Conservation (phyloP, 1,140 invertebrate genomes). For the Lepidurus packardi region DNA sequence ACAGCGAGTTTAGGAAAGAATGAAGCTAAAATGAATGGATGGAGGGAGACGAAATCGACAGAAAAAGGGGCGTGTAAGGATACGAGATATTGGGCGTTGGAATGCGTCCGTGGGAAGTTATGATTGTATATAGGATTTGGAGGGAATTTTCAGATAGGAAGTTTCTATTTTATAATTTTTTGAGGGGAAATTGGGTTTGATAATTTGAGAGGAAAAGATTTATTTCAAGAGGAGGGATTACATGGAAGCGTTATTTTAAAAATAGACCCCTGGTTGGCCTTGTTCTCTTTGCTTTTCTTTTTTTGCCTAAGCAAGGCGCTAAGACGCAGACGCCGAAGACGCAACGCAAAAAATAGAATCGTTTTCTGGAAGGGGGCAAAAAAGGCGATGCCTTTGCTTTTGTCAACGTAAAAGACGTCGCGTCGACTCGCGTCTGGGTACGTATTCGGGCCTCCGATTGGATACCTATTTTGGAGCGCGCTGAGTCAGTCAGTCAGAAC, state of each 20-base stretch:
- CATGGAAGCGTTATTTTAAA: neutral
- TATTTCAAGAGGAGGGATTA: neutral
- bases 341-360: neutral
- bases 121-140: too few species aligned
- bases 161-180: neutral
- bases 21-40: neutral
- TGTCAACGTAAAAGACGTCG: constrained; percentile 21
- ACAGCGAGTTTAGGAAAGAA: neutral
- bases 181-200: neutral
- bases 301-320: neutral
- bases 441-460: neutral
- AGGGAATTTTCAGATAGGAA: neutral
- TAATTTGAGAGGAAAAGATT: neutral
- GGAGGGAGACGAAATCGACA: neutral
- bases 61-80: constrained; percentile 4
- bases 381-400: constrained; percentile 10
- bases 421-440: constrained; percentile 16
- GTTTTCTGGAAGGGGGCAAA: neutral
- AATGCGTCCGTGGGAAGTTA: neutral
- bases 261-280: constrained; percentile 9
- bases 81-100: constrained; percentile 13
- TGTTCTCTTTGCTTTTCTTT: neutral
- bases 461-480: constrained; percentile 15
- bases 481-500: constrained; percentile 21
- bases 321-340: constrained; percentile 2